Evolutionary conservation across 2,888 invertebrate species (phyloP), one percentile per base, ranked within the genome.

Genomic region (Eugnorisma glareosa): DNA sequence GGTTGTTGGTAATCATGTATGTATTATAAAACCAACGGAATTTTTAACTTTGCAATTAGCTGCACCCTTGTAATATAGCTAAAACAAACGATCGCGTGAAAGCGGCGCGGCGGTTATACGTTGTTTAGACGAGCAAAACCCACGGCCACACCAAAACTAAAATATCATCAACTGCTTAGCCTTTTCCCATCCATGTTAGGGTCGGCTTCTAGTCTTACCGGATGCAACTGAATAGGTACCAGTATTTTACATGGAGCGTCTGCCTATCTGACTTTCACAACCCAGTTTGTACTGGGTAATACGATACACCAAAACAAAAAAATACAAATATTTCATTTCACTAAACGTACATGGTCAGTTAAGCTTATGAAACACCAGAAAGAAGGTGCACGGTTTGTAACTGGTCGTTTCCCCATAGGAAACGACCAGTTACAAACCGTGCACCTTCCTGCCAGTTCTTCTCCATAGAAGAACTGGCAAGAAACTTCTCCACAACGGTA

Each of bases 61-160:
- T 64, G 40, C 64, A 40, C 37, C 40, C 7, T 15, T 64, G 63
- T 37, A 15, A 37, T 6, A 40, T 15, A 8, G n/a, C 3, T 40
- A 1, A n/a, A 40, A 40, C 24, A 40, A 64, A 40, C 7, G n/a
- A 37, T 11, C 1, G 7, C 37, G 7, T 63, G 63, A 64, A 40
- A 40, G 24, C n/a, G n/a, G 37, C 24, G 37, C n/a, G 8, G n/a
- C 37, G 37, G 37, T 40, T 63, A 59, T 18, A 35, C 21, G 40
- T 40, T 64, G 37, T 64, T 64, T 40, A n/a, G 37, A 64, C 37
- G n/a, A n/a, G 40, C n/a, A n/a, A 64, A n/a, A 40, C 40, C 63
- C 37, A n/a, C 37, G 63, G 8, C 64, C 64, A 40, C 64, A 64
- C 40, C n/a, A 40, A 31, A 61, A 61, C 35, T 15, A 57, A 57